Conservation (phyloP, 2,797 vertebrate genomes). For the Neoniphon sammara region DNA sequence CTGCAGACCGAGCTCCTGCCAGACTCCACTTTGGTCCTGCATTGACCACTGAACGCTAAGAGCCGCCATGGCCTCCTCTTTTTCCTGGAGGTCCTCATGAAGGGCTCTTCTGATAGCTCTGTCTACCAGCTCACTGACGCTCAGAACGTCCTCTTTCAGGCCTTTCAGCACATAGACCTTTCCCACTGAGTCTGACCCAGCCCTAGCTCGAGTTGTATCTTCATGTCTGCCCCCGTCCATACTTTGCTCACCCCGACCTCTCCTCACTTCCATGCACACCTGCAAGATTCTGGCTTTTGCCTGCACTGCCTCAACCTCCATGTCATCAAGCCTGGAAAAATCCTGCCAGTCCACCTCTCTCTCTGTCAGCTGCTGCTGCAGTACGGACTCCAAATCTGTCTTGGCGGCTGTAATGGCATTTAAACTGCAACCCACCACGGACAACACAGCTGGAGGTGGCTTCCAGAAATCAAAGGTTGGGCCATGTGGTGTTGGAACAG, state of each 20-base stretch:
- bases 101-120: conserved; percentile 42
- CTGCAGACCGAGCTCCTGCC: conserved; percentile 53
- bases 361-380: conserved; percentile 58
- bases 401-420: conserved; percentile 21
- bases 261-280: conserved; percentile 55
- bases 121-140: conserved; percentile 49
- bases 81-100: conserved; percentile 22
- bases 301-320: conserved; percentile 60
- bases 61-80: conserved; percentile 56
- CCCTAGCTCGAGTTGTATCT: neutral
- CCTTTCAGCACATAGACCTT: conserved; percentile 59
- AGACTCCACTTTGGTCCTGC: neutral
- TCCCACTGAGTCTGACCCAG: conserved; percentile 9
- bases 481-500: neutral
- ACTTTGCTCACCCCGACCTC: neutral
- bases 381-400: conserved; percentile 48
- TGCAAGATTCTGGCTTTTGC: conserved; percentile 49
- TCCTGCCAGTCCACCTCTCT: conserved; percentile 32
- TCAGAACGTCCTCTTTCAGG: conserved; percentile 71
- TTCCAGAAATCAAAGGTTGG: conserved; percentile 20
- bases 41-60: conserved; percentile 67
- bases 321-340: conserved; percentile 45
- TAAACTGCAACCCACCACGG: conserved; percentile 43
- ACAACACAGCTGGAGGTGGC: conserved; percentile 50
- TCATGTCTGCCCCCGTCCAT: neutral